These are phyloP conservation scores for Seira ritae DNA, from an alignment of 2,888 invertebrate species.

Conservation along the genomic window DNA sequence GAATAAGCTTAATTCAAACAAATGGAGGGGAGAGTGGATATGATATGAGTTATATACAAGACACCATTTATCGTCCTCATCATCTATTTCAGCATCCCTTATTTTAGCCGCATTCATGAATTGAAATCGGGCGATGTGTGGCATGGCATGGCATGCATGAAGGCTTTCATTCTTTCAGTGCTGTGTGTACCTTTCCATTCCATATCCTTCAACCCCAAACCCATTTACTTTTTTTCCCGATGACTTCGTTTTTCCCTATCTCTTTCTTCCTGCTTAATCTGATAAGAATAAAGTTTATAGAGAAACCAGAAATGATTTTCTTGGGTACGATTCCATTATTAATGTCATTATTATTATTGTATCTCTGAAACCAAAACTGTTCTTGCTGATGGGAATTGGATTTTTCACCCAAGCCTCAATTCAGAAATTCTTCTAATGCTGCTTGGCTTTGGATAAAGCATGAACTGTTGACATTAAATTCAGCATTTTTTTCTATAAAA, in stretches of 20 bases:
- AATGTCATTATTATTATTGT: conserved; percentile 39
- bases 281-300: conserved; percentile 30
- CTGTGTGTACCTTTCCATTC: background rate
- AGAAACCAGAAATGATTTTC: conserved; percentile 40
- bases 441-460: too few species aligned
- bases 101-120: conserved; percentile 40
- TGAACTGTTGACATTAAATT: too few species aligned
- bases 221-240: background rate
- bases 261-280: conserved; percentile 33
- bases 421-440: background rate
- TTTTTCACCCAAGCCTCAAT: background rate
- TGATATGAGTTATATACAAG: conserved; percentile 6
- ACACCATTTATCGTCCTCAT: conserved; percentile 11
- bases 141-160: conserved; percentile 2
- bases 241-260: background rate
- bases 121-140: conserved; percentile 46
- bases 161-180: background rate
- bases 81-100: background rate
- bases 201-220: background rate
- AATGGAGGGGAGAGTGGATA: conserved; percentile 11
- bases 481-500: too few species aligned
- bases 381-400: background rate
- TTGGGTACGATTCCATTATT: conserved; percentile 40
- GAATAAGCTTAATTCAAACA: background rate
- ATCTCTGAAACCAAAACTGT: background rate